Base-by-base conservation (phyloP, 2,888 invertebrate species). In the Sepioteuthis lessoniana region DNA sequence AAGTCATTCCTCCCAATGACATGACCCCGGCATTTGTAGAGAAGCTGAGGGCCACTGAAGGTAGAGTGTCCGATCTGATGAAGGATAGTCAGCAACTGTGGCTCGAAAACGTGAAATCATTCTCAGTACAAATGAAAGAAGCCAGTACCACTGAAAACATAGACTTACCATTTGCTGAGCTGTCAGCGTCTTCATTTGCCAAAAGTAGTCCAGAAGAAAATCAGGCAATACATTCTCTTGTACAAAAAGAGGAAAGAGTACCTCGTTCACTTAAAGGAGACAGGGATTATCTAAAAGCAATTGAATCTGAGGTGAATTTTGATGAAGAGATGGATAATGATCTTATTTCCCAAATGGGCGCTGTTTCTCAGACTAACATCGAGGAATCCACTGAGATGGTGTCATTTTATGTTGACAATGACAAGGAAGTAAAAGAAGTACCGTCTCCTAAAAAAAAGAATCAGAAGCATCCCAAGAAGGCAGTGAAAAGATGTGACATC, bases 11-110 rank as follows among this genome's bases (percentile, higher is more conserved):
- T 1, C 46, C 46, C 8, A 46, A 42, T 13, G 31, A 46, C 46
- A 91, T 91, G 31, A 91, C 91, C 46, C 91, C 91, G 13, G 91
- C 46, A n/a, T 91, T 91, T 28, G 46, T 91, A 0, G 46, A 91
- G 28, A 47, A 91, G 46, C 91, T 91, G 7, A 46, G 46, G 91
- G 46, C 25, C 0, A 42, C 42, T 19, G 46, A 91, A 7, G 25
- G 16, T 31, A 42, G 37, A 91, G 76, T 76, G 76, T n/a, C n/a
- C n/a, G n/a, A 76, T n/a, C 42, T 91, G 21, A 91, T 42, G 25
- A 42, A 91, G 31, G 42, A 28, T 31, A 38, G 38, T 31, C 31
- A 38, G 4, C 31, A 91, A n/a, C 13, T 10, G n/a, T 91, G 91
- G 91, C 31, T 46, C 0, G 31, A 91, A 0, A 25, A 91, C n/a